Evolutionary conservation across 2,113 vertebrate genomes (phyloP), one percentile per base, ranked within the genome.

Genomic region (Xerus inauris): DNA sequence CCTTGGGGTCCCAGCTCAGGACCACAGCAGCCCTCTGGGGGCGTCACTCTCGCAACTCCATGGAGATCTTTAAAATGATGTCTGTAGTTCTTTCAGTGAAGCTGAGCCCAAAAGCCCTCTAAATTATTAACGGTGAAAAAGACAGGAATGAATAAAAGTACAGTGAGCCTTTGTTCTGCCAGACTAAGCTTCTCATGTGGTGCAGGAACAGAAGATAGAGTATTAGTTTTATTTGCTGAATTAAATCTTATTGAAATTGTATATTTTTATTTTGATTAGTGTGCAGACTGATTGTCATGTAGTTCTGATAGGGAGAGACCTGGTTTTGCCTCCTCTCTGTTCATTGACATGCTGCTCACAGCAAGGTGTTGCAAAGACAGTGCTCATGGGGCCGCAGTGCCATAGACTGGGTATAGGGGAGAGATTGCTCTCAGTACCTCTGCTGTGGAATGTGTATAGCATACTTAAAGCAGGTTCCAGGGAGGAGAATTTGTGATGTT

Each of bases 321-420:
- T 26, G 2, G 38, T 30, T 49, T 51, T 16, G 3, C 9, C 65
- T 6, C 9, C 49, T 40, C 49, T 40, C 22, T 24, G 6, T 64
- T 67, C 22, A 30, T 67, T 65, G 40, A 32, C 12, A 2, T 30
- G 28, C 32, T 85, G 51, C n/a, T 86, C 19, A 4, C 51, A 4
- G 35, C 38, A 64, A 20, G 26, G 11, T 17, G 5, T 19, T 47
- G 38, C 35, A 6, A 35, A 10, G 35, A 6, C 14, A 9, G 20
- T 7, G 57, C 7, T 71, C 30, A 0, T 30, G 7, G 30, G 26
- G 2, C 1, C 20, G 16, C 0, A 40, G 16, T 40, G 24, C 42
- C 51, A 0, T 22, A 30, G 62, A 59, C 22, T 42, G 40, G 22
- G 40, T 22, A 45, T 22, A 10, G 35, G 3, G 4, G 0, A 26